Conservation (phyloP, 2,888 invertebrate species). For the Drosophila conformis region DNA sequence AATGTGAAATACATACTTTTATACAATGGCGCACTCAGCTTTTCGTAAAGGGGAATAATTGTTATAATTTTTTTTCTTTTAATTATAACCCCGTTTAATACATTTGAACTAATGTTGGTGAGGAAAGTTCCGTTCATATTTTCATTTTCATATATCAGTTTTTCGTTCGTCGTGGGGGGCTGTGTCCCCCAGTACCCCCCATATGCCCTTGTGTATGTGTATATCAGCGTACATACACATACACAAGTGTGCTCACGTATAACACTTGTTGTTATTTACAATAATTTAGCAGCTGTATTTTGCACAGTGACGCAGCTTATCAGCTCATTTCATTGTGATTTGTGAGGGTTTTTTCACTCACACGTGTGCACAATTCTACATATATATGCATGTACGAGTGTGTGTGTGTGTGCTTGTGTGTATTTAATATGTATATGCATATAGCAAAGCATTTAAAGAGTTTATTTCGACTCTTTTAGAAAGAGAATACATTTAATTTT, state of each 20-base stretch:
- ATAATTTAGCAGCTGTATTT: constrained; percentile 36
- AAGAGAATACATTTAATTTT: background rate
- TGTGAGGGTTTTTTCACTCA: constrained; percentile 12
- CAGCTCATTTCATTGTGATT: constrained; percentile 39
- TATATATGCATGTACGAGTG: background rate
- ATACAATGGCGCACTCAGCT: background rate
- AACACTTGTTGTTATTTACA: constrained; percentile 35
- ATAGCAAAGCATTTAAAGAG: background rate
- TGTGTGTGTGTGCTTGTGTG: background rate
- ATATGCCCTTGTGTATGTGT: background rate
- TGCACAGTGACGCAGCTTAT: constrained; percentile 30
- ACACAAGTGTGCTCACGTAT: background rate
- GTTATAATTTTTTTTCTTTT: background rate
- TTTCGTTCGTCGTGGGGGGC: background rate
- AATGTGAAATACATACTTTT: background rate
- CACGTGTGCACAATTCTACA: background rate
- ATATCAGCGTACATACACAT: background rate
- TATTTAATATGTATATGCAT: background rate
- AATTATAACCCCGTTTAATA: background rate
- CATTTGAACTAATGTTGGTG: background rate
- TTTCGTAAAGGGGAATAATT: background rate
- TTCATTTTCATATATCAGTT: background rate
- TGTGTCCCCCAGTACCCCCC: background rate
- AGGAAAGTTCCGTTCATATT: background rate
- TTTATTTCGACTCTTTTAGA: background rate